These are phyloP conservation scores for Scyliorhinus canicula DNA, from an alignment of 2,797 vertebrate genomes.

Conservation along the genomic window DNA sequence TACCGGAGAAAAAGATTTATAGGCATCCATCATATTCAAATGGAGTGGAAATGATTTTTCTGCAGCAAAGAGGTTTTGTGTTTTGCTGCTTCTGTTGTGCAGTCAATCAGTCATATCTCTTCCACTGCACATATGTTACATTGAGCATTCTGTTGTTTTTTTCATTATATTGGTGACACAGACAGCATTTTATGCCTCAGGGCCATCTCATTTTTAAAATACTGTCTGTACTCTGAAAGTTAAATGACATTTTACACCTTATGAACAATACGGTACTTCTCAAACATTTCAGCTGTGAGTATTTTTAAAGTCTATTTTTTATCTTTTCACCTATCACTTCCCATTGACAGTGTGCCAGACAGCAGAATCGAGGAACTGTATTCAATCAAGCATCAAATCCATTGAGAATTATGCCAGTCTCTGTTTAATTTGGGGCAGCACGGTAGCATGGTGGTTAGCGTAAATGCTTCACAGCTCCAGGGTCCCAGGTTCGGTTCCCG, in stretches of 20 bases:
- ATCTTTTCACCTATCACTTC: background rate
- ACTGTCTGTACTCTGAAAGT: background rate
- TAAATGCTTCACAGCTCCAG: no score
- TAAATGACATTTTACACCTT: background rate
- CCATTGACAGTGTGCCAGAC: background rate
- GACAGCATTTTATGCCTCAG: background rate
- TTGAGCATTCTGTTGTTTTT: background rate
- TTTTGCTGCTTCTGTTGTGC: background rate
- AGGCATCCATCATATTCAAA: background rate
- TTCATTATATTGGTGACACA: background rate
- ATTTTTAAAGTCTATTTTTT: conserved; percentile 14
- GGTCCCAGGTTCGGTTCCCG: no score
- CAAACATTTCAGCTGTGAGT: background rate
- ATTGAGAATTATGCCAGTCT: background rate
- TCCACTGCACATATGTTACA: background rate
- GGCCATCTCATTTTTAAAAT: background rate
- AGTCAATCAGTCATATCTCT: background rate
- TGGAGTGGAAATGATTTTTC: background rate
- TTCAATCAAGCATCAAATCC: background rate
- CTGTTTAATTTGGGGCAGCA: no score
- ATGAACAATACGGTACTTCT: background rate
- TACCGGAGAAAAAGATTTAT: background rate
- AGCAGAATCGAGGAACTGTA: background rate
- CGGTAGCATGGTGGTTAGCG: no score
- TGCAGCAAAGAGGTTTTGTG: background rate